Base-by-base conservation (phyloP, 2,888 invertebrate species). In the Perithous albicinctus region DNA sequence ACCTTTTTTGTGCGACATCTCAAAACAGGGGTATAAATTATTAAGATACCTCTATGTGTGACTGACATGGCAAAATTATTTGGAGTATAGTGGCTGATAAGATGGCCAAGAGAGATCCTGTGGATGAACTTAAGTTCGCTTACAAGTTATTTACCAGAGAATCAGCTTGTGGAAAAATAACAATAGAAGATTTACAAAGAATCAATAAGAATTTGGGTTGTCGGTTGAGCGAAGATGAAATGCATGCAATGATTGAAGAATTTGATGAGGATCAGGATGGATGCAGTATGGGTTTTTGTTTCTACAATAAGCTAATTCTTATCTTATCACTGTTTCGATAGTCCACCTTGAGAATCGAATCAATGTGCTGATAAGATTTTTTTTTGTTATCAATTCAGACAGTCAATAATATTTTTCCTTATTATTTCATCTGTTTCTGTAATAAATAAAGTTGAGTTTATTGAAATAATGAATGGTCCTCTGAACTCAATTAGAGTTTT, bases 191-290 rank as follows among this genome's bases (percentile, higher is more conserved):
- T 83, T 86, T 90, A 66, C 82, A 85, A 81, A 75, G 63, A 64
- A 75, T 88, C 56, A 85, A 88, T 66, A 10, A 75, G 18, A 84
- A 74, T 46, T 76, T 88, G 32, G 84, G 79, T 18, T 85, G 59
- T 66, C 85, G 86, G 76, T 77, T 90, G 48, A 85, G 78, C 5
- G 75, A 85, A 6, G 89, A 89, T 18, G 89, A 90, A 74, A 87
- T 90, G 84, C 81, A 78, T 6, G 84, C 86, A 26, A 90, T 90
- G 90, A 90, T 90, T 6, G 85, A 86, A 80, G 89, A 90, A 82
- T 90, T 90, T 83, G 90, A 90, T 84, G 64, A 26, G 6, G 82
- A 90, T 75, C 72, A 84, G 59, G 87, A 89, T 75, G 85, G 86
- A 77, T 86, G 75, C 73, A 89, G 89, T 90, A 86, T 82, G 81